Evolutionary conservation across 2,888 invertebrate genomes (phyloP).

Genomic region (Ennomos quercinarius): DNA sequence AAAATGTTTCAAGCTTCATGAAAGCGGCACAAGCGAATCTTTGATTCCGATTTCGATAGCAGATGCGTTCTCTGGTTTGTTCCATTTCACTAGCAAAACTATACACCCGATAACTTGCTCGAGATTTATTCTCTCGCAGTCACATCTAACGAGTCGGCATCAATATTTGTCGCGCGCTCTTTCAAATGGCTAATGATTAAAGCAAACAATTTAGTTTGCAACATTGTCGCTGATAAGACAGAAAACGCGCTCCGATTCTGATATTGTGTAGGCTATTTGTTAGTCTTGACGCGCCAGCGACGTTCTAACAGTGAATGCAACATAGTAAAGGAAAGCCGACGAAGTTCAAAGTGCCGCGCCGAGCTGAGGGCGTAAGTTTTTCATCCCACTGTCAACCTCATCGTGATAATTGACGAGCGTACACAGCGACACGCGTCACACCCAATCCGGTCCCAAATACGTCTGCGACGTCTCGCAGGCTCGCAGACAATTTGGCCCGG

Average conservation of each 20-base stretch:
- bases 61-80: too few species aligned
- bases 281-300: not conserved
- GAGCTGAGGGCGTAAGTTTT: slow-evolving; percentile 10
- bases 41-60: too few species aligned
- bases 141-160: slow-evolving; percentile 45
- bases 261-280: slow-evolving; percentile 19
- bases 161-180: slow-evolving; percentile 42
- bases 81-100: not conserved
- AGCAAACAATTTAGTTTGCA: slow-evolving; percentile 27
- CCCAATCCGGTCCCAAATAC: slow-evolving; percentile 26
- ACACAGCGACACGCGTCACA: slow-evolving; percentile 24
- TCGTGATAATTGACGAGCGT: slow-evolving; percentile 19
- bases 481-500: slow-evolving; percentile 67
- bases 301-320: slow-evolving; percentile 2
- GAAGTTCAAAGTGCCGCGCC: slow-evolving; percentile 6
- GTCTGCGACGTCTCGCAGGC: slow-evolving; percentile 11
- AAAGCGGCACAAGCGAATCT: too few species aligned
- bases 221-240: slow-evolving; percentile 19
- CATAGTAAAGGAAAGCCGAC: not conserved
- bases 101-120: slow-evolving; percentile 25
- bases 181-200: slow-evolving; percentile 31
- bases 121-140: slow-evolving; percentile 45
- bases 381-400: slow-evolving; percentile 10
- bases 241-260: slow-evolving; percentile 23
- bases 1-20: too few species aligned